Conservation (phyloP, 2,797 vertebrate genomes). For the Pantherophis alleghaniensis region DNA sequence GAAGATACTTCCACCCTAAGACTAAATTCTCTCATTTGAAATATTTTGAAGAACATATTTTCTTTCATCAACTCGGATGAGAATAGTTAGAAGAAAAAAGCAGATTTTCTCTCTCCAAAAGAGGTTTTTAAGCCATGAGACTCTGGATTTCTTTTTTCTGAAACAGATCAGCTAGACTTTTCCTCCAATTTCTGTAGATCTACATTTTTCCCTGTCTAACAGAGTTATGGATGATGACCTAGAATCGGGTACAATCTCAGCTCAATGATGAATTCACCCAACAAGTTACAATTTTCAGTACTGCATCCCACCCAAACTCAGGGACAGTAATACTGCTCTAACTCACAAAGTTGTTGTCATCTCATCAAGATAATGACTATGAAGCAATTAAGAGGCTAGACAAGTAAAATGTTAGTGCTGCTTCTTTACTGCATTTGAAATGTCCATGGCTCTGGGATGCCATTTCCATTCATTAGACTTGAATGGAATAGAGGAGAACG, state of each 20-base stretch:
- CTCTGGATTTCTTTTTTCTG: background rate
- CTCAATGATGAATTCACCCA: background rate
- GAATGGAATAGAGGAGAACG: constrained; percentile 17
- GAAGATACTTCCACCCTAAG: background rate
- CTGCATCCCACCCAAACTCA: background rate
- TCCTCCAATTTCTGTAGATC: background rate
- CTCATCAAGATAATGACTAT: background rate
- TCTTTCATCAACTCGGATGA: background rate
- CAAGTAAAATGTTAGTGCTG: background rate
- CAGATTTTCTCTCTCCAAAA: background rate
- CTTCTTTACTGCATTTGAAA: constrained; percentile 16
- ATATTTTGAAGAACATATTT: background rate
- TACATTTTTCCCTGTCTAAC: background rate
- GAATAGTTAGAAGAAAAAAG: background rate
- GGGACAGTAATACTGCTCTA: background rate
- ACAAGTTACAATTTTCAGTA: background rate
- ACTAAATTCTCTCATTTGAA: background rate
- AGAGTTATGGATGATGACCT: background rate
- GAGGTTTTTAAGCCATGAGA: background rate
- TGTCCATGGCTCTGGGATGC: constrained; percentile 32
- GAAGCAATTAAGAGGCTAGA: background rate
- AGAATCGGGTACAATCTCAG: background rate
- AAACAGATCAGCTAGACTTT: background rate
- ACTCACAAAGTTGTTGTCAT: background rate
- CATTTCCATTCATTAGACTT: background rate